Percentiles rank a stretch among this genome's conserved stretches.
Evolutionary conservation across 2,113 vertebrate species (phyloP).

Genomic region (Ptilorrhoa leucosticta): DNA sequence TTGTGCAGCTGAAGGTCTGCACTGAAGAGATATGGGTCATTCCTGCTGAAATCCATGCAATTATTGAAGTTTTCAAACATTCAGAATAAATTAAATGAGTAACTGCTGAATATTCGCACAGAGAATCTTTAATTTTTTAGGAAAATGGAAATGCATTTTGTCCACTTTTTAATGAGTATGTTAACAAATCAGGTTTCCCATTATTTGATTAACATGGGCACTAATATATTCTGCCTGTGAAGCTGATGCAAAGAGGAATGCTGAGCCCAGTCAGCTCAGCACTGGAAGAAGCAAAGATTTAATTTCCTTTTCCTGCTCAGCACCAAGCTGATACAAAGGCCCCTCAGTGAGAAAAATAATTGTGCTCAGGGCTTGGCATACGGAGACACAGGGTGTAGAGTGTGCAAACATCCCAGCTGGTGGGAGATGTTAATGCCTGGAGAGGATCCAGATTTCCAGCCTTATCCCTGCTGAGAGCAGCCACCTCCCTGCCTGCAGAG

Average conservation of each 20-base stretch:
- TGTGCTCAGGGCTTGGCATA: not conserved
- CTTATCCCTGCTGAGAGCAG: not conserved
- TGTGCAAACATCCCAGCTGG: not conserved
- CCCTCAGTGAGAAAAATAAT: not conserved
- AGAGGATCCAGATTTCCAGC: not conserved
- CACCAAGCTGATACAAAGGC: not conserved
- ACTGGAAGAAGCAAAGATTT: not conserved
- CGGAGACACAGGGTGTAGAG: not conserved
- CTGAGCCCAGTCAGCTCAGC: not conserved
- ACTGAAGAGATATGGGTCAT: not conserved
- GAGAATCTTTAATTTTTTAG: not conserved
- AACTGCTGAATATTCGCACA: not conserved
- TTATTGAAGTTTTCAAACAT: not conserved
- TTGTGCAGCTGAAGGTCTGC: not conserved
- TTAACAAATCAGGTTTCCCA: not conserved
- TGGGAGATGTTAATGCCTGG: not conserved
- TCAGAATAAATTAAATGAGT: not conserved
- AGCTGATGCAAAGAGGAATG: not conserved
- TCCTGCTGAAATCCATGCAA: not conserved
- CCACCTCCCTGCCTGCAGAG: not conserved
- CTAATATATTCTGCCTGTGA: not conserved
- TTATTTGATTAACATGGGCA: not conserved
- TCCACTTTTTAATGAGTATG: not conserved
- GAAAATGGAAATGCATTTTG: not conserved
- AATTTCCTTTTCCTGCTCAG: slow-evolving; percentile 15